Evolutionary conservation across 2,113 vertebrate species (phyloP).

Genomic region (Pitta sordida): DNA sequence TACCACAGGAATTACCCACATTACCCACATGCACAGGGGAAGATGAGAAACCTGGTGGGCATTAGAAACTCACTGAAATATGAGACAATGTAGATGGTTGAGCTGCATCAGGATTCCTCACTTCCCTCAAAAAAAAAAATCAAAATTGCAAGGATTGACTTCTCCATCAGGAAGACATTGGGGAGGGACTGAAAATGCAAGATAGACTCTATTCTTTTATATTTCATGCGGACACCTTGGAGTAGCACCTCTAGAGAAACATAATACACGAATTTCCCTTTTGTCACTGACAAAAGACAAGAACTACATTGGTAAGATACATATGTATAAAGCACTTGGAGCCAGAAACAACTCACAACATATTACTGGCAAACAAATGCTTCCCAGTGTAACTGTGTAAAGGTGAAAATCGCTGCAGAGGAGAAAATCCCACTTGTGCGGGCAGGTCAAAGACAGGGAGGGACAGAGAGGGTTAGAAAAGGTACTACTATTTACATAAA

Average conservation of each 20-base stretch:
- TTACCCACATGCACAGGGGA: too few species aligned
- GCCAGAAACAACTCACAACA: neutral
- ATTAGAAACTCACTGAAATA: neutral
- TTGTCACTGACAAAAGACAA: neutral
- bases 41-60: neutral
- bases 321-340: fast-evolving
- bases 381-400: neutral
- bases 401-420: neutral
- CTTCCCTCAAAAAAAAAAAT: neutral
- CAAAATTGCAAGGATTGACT: neutral
- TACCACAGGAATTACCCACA: too few species aligned
- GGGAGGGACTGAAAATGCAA: neutral
- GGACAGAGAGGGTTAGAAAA: neutral
- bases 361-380: neutral
- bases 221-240: neutral
- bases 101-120: neutral
- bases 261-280: neutral
- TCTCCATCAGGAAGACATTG: neutral
- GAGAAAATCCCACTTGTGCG: neutral
- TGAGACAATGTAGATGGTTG: neutral
- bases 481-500: neutral
- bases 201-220: neutral
- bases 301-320: too few species aligned
- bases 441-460: neutral
- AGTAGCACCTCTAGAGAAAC: neutral